Percentiles rank a stretch among this genome's conserved stretches.
Evolutionary conservation across 2,113 vertebrate species (phyloP).

Genomic region (Isurus oxyrinchus): DNA sequence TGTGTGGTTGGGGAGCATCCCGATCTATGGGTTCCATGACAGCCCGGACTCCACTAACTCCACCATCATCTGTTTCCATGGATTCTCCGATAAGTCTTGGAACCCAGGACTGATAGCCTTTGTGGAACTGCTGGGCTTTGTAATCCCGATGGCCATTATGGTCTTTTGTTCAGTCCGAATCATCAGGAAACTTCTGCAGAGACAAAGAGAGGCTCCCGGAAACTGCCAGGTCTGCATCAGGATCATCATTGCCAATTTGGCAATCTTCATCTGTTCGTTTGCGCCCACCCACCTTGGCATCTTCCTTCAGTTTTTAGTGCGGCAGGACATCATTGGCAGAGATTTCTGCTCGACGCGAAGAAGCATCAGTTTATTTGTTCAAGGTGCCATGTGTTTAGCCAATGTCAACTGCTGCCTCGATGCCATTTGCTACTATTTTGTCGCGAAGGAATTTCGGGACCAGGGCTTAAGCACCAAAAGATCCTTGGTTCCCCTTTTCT

Average conservation of each 20-base stretch:
- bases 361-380: slow-evolving; percentile 72
- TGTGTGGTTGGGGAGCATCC: slow-evolving; percentile 52
- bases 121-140: slow-evolving; percentile 73
- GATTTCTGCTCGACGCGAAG: slow-evolving; percentile 46
- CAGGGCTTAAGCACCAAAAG: not conserved
- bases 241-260: slow-evolving; percentile 68
- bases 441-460: slow-evolving; percentile 62
- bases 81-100: slow-evolving; percentile 64
- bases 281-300: slow-evolving; percentile 73
- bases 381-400: slow-evolving; percentile 68
- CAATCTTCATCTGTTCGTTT: slow-evolving; percentile 77
- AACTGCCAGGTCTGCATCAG: slow-evolving; percentile 51
- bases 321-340: slow-evolving; percentile 53
- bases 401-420: slow-evolving; percentile 86
- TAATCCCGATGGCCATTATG: slow-evolving; percentile 64
- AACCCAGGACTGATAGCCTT: slow-evolving; percentile 53
- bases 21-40: slow-evolving; percentile 52
- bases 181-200: slow-evolving; percentile 55
- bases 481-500: slow-evolving; percentile 4
- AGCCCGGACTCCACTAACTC: fast-evolving
- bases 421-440: slow-evolving; percentile 81
- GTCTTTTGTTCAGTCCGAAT: slow-evolving; percentile 64
- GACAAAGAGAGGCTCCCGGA: slow-evolving; percentile 34
- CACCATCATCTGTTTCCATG: slow-evolving; percentile 63
- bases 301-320: slow-evolving; percentile 81